A percentile compares a stretch with the other conserved stretches of the same genome.
Evolutionary conservation across 2,797 vertebrate genomes (phyloP).

Genomic region (Mormyrus proboscirostris): DNA sequence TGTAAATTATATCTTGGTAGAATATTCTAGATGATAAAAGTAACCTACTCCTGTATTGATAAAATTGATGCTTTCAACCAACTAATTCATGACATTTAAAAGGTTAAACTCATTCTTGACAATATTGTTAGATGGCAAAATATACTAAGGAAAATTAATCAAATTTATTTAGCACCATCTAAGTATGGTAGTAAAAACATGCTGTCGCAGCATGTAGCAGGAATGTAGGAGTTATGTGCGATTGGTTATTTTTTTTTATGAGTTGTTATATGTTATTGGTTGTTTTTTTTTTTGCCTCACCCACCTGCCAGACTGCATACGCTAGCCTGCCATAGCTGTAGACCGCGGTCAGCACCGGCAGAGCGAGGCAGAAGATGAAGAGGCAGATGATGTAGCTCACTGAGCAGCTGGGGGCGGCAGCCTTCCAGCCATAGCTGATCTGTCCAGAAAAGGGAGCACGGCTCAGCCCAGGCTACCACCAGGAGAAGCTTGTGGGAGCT

Average conservation of each 20-base stretch:
- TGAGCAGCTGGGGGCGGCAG: neutral
- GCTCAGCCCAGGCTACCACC: neutral
- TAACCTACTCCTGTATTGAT: neutral
- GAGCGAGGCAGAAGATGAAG: conserved; percentile 76
- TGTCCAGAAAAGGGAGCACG: neutral
- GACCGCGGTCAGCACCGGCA: conserved; percentile 74
- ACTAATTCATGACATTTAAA: neutral
- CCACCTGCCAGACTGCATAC: conserved; percentile 76
- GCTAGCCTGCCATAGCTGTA: conserved; percentile 72
- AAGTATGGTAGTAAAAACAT: neutral
- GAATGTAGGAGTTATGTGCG: neutral
- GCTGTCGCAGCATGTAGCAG: neutral
- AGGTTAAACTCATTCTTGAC: neutral
- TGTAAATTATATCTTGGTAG: neutral
- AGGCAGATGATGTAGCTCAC: conserved; percentile 62
- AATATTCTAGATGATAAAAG: neutral
- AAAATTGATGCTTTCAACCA: neutral
- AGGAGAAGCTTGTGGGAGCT: neutral
- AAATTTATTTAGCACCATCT: neutral
- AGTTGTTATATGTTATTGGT: neutral
- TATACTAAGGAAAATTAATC: neutral
- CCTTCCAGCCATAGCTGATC: neutral
- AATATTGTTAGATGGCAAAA: neutral
- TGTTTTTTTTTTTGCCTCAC: neutral
- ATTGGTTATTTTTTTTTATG: too few species aligned